A percentile compares a stretch with the other conserved stretches of the same genome.
Evolutionary conservation across 2,888 invertebrate genomes (phyloP).

Genomic region (Heliconius sara): DNA sequence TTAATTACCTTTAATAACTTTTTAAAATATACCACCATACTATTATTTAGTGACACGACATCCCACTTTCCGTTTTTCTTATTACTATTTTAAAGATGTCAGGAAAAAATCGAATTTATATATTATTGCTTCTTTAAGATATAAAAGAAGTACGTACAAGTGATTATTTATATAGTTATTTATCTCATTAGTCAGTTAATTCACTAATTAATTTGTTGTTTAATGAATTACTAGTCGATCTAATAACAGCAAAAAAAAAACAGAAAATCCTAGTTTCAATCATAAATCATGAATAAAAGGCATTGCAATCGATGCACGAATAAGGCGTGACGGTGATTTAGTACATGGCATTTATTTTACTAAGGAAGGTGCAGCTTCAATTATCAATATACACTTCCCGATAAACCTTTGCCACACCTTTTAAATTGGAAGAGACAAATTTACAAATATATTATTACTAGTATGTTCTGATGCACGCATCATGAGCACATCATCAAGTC

Average conservation of each 20-base stretch:
- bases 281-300: neutral
- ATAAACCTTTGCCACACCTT: neutral
- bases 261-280: neutral
- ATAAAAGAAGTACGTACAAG: too few species aligned
- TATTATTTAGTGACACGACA: too few species aligned
- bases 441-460: neutral
- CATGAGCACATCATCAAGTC: neutral
- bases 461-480: too few species aligned
- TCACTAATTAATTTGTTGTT: neutral
- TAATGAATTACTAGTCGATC: neutral
- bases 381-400: neutral
- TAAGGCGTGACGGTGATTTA: slow-evolving; percentile 31
- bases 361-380: slow-evolving; percentile 6
- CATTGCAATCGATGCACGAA: slow-evolving; percentile 12
- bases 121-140: too few species aligned
- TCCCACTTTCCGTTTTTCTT: too few species aligned
- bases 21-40: too few species aligned
- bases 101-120: too few species aligned
- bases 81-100: too few species aligned
- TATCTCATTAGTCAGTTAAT: too few species aligned
- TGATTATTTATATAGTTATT: too few species aligned
- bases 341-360: slow-evolving; percentile 28
- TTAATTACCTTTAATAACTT: neutral
- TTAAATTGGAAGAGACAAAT: neutral
- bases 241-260: neutral